Percentiles rank a stretch among this genome's conserved stretches.
Conservation (phyloP, 2,797 vertebrate genomes). For the Ataeniobius toweri region DNA sequence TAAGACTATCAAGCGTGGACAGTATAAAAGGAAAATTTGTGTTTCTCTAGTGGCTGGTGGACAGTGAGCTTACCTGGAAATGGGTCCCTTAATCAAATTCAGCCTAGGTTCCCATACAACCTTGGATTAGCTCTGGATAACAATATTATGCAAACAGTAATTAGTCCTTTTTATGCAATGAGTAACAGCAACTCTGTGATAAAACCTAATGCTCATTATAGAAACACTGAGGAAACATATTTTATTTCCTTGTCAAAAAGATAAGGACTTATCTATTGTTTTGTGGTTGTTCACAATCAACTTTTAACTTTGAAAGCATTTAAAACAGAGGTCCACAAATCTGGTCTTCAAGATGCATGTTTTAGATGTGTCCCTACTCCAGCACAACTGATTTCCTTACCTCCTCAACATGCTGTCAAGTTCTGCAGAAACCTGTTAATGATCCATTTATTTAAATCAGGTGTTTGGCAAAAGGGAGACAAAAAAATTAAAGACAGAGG, state of each 20-base stretch:
- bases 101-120: background rate
- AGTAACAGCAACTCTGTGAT: background rate
- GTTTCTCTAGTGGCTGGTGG: background rate
- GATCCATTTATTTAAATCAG: constrained; percentile 1
- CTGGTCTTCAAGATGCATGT: background rate
- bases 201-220: background rate
- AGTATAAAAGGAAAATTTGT: background rate
- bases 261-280: background rate
- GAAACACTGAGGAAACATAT: background rate
- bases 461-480: background rate
- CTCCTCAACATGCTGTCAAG: constrained; percentile 2
- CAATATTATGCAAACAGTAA: background rate
- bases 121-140: background rate
- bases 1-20: background rate
- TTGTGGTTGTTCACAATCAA: background rate
- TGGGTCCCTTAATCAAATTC: background rate
- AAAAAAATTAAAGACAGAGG: background rate
- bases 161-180: background rate
- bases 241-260: background rate
- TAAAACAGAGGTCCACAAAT: background rate
- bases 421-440: background rate
- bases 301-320: background rate
- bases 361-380: background rate
- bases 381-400: background rate
- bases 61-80: background rate